Base-by-base conservation (phyloP, 2,113 vertebrate species). In the Amazona vittata region DNA sequence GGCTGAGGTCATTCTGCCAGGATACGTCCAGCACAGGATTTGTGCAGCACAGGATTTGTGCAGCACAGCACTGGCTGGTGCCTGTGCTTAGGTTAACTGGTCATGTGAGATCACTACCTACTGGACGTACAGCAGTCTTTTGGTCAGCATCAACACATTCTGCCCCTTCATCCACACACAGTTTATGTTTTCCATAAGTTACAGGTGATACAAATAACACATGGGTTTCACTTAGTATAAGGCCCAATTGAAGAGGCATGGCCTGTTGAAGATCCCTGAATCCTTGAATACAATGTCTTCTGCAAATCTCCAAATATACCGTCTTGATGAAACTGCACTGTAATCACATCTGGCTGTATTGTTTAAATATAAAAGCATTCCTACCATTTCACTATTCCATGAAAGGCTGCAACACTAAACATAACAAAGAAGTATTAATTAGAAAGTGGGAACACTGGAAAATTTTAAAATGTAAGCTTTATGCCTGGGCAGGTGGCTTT, bases 21-120 rank as follows among this genome's bases (percentile, higher is more conserved):
- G 55, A 22, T n/a, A n/a, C 21, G 6, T 59, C 20, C 4, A 0
- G 37, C 8, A 11, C 1, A 1, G 11, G 18, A 26, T 13, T 46
- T 59, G 11, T 37, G 43, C 4, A 0, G 37, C 8, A 11, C 1
- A 1, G 11, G 18, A 26, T 13, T 46, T 59, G 10, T 37, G 43
- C 20, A 11, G 37, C 25, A 19, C 21, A 33, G 25, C 28, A n/a
- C 10, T 0, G 0, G 9, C 41, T 1, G 0, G 17, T 0, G 1
- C 44, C 57, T 52, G 29, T 47, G n/a, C 43, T 75, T 25, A 28
- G 18, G 20, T 26, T 46, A 53, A 44, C 31, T 22, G 18, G n/a
- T n/a, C 39, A 33, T 2, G 4, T 37, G 29, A 33, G 29, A 46
- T 63, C 5, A 1, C n/a, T 33, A 9, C 29, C 53, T 46, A 15